Base-by-base conservation (phyloP, 2,797 vertebrate species). In the Chaetophractus vellerosus region DNA sequence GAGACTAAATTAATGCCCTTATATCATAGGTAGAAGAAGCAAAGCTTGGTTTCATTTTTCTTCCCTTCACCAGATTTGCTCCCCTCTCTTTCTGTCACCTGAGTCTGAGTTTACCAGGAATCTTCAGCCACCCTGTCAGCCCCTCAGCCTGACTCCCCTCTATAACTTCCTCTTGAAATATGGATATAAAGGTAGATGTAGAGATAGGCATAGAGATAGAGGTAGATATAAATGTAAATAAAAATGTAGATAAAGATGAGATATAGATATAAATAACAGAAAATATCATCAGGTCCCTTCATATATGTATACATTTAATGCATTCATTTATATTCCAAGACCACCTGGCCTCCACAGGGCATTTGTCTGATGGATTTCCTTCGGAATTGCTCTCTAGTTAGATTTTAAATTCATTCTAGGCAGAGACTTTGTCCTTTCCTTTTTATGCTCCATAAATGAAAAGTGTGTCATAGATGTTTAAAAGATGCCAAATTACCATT, bases 401-500 rank as follows among this genome's bases (percentile, higher is more conserved):
- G 45, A 33, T 89, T 94, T 93, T 86, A 45, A 93, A 52, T 64
- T 79, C 31, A 59, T 76, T 24, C 66, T 50, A 74, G 69, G 24
- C 5, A 64, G 9, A 6, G 28, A 50, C 45, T 61, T 61, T 26
- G 6, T 48, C 64, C 79, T 72, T n/a, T 78, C 31, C 24, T 79
- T 68, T 90, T 69, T 19, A 28, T 82, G 64, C 24, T n/a, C 31
- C 57, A 33, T 45, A 76, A 76, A 24, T 85, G 38, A 76, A 63
- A 91, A 28, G 50, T 45, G 8, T 61, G 41, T 10, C 33, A 10
- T 71, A 75, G 38, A 66, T 50, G 28, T 64, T 86, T 78, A 50
- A 96, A 96, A 90, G 41, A 90, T 68, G 63, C 31, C 45, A 83
- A 91, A 55, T 75, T 14, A 45, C 6, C 38, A 38, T 38, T 38